Percentiles rank a stretch among this genome's conserved stretches.
Evolutionary conservation across 2,797 vertebrate genomes (phyloP).

Genomic region (Avahi laniger): DNA sequence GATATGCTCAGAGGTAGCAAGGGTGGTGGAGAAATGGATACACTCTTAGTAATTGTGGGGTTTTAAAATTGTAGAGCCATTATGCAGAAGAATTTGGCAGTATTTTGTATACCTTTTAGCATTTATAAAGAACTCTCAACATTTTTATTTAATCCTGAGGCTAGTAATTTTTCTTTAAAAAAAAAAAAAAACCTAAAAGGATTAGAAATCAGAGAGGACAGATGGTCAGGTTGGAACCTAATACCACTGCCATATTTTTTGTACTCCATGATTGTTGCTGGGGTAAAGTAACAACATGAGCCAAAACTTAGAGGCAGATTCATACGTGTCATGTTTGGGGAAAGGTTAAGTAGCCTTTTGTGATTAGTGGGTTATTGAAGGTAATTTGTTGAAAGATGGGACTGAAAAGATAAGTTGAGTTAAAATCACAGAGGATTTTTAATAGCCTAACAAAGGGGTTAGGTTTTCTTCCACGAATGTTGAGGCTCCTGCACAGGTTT

Average conservation of each 20-base stretch:
- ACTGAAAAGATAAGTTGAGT: not conserved
- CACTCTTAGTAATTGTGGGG: not conserved
- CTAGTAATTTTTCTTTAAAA: not conserved
- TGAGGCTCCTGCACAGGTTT: not conserved
- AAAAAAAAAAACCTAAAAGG: not conserved
- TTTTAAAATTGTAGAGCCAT: not conserved
- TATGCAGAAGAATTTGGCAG: not conserved
- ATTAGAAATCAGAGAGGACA: not conserved
- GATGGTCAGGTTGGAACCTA: not conserved
- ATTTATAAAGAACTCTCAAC: not conserved
- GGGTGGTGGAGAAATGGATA: not conserved
- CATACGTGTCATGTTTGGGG: not conserved
- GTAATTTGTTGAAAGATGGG: not conserved
- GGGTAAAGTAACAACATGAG: not conserved
- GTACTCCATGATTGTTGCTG: not conserved
- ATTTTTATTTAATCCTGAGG: not conserved
- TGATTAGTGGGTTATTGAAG: not conserved
- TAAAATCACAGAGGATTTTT: not conserved
- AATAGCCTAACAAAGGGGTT: not conserved
- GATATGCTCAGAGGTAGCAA: not conserved
- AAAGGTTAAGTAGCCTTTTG: not conserved
- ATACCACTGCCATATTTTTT: not conserved
- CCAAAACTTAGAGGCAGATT: not conserved
- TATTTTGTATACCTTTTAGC: not conserved
- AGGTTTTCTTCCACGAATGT: not conserved